A percentile compares a stretch with the other conserved stretches of the same genome.
Conservation (phyloP, 2,888 invertebrate genomes). For the Folsomia manolachei region DNA sequence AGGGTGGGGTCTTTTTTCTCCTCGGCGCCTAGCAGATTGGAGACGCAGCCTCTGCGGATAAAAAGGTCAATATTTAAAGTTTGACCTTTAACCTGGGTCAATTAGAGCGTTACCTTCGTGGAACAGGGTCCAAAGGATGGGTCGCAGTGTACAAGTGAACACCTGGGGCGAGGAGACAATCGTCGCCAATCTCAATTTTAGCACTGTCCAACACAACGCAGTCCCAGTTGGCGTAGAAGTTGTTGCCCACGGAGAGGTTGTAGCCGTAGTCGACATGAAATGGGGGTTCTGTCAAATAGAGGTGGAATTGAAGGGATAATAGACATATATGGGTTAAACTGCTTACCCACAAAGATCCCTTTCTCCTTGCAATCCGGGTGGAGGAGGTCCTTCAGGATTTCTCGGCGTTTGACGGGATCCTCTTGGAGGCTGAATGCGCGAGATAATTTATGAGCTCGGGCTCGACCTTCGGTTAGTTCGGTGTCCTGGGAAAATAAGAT, state of each 20-base stretch:
- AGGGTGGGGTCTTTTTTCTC: neutral
- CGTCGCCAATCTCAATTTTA: constrained; percentile 31
- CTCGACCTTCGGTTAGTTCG: constrained; percentile 11
- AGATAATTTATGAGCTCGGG: constrained; percentile 18
- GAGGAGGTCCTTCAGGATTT: constrained; percentile 30
- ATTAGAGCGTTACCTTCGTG: neutral
- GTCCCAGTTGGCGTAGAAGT: constrained; percentile 39
- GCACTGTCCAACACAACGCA: constrained; percentile 36
- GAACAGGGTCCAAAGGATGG: constrained; percentile 39
- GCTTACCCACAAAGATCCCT: constrained; percentile 20
- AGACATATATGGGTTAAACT: no score
- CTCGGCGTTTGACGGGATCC: constrained; percentile 18
- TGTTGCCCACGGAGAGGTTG: constrained; percentile 40
- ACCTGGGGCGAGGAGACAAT: constrained; percentile 40
- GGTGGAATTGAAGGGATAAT: constrained; percentile 4
- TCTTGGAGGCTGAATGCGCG: constrained; percentile 18
- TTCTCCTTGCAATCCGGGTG: constrained; percentile 26
- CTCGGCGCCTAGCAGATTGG: no score
- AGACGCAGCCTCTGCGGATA: no score
- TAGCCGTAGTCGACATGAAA: constrained; percentile 44
- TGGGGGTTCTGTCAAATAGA: constrained; percentile 27
- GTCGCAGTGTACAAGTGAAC: constrained; percentile 47
- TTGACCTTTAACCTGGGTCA: no score
- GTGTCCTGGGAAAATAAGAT: neutral
- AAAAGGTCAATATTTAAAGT: no score